These are phyloP conservation scores for Isoperla grammatica DNA, from an alignment of 2,888 invertebrate species.

Conservation along the genomic window DNA sequence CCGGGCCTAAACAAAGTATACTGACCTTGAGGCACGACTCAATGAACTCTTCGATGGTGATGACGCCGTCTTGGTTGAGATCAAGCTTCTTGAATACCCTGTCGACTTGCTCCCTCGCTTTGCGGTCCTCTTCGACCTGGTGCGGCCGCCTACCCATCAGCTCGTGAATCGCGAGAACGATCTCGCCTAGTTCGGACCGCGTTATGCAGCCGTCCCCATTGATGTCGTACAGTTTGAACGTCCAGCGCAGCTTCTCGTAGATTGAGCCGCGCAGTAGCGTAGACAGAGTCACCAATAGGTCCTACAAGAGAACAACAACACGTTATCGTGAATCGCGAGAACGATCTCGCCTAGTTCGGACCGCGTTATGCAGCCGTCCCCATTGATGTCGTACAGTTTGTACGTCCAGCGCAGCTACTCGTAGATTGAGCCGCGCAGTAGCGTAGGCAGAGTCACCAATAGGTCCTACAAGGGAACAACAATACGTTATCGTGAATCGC, in stretches of 20 bases:
- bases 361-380: too few relatives aligned
- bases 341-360: too few relatives aligned
- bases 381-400: too few relatives aligned
- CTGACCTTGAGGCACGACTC: slow-evolving; percentile 84
- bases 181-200: slow-evolving; percentile 81
- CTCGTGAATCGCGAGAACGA: slow-evolving; percentile 86
- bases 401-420: too few relatives aligned
- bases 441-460: too few relatives aligned
- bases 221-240: slow-evolving; percentile 92
- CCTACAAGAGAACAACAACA: too few relatives aligned
- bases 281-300: slow-evolving; percentile 87
- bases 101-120: slow-evolving; percentile 82
- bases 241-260: slow-evolving; percentile 93
- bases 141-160: slow-evolving; percentile 75
- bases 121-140: slow-evolving; percentile 74
- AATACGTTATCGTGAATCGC: slow-evolving; percentile 97
- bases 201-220: slow-evolving; percentile 96
- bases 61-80: slow-evolving; percentile 87
- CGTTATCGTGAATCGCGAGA: too few relatives aligned
- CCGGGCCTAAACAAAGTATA: too few relatives aligned
- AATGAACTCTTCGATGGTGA: slow-evolving; percentile 92
- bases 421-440: too few relatives aligned
- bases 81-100: slow-evolving; percentile 86
- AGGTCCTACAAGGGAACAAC: too few relatives aligned
- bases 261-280: slow-evolving; percentile 87